Evolutionary conservation across 1,140 invertebrate species (phyloP), one percentile per base, ranked within the genome.

Genomic region (Zaprionus taronus): DNA sequence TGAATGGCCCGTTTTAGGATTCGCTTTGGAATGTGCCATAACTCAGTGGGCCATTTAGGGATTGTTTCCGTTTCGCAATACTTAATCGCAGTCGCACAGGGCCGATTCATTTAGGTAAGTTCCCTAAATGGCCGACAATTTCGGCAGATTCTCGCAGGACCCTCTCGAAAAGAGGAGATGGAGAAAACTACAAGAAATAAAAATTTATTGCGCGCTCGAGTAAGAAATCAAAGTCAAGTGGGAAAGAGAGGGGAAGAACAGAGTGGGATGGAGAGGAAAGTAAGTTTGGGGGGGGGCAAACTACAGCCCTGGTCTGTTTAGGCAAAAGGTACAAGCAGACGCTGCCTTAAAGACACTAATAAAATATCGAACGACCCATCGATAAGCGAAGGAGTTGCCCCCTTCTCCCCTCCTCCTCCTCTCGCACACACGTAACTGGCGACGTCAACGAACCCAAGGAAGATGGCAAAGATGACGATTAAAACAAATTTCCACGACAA

Each of bases 401-500:
- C 22, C 15, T 28, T 5, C 17, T n/a, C n/a, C 12, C 51, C 26
- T 17, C 12, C 24, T 9, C 57, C 12, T 5, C 20, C 20, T 38
- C 47, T 26, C 22, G 47, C 61, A 68, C 44, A 44, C 51, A 38
- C 36, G 31, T 34, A 61, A 12, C 31, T 14, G 12, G 36, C 57
- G 22, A 72, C 82, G 85, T 89, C 84, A 87, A 87, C 84, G 81
- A 87, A 87, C 84, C 84, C 90, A 80, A 84, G 79, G 77, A 75
- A 80, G 85, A 91, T 91, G 77, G 85, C 81, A 91, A 90, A 90
- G 86, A 90, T 90, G 85, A 90, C 85, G 85, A 90, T 90, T 90
- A 90, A 90, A 90, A 90, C 85, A 90, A 90, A 90, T 90, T 90
- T 90, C 79, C 63, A 90, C 85, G 85, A 91, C 85, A 90, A 91